phyloP scores from a whole-genome alignment of 2,113 vertebrate species.

The Rynchops niger region DNA sequence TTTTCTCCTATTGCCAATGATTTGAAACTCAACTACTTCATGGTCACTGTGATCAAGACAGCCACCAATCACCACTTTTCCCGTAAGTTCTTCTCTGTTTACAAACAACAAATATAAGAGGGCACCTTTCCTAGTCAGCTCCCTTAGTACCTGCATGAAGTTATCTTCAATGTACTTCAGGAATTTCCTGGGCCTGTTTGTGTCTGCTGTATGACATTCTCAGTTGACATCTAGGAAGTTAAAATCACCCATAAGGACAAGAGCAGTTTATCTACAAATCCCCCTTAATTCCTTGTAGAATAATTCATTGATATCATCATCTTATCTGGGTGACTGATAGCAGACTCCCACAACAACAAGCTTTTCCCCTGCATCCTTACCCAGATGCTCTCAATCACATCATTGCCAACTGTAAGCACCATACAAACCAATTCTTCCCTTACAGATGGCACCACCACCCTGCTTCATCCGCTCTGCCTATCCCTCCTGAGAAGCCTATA shows the following conservation, averaged over 20 bases:
- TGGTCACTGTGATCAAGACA: not conserved
- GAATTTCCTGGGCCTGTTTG: not conserved
- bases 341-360: not conserved
- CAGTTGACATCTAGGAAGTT: not conserved
- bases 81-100: not conserved
- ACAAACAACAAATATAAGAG: not conserved
- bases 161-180: not conserved
- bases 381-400: not conserved
- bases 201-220: not conserved
- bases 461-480: not conserved
- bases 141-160: not conserved
- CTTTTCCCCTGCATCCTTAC: not conserved
- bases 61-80: not conserved
- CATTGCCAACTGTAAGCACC: not conserved
- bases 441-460: not conserved
- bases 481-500: too few species aligned
- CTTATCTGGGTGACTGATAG: not conserved
- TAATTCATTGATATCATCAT: not conserved
- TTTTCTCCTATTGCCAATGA: not conserved
- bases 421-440: too few species aligned
- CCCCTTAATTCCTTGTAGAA: not conserved
- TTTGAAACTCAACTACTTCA: not conserved
- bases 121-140: not conserved
- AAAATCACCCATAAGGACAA: not conserved
- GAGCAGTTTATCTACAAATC: not conserved